Conservation (phyloP, 2,113 vertebrate genomes). For the Myiagra hebetior region DNA sequence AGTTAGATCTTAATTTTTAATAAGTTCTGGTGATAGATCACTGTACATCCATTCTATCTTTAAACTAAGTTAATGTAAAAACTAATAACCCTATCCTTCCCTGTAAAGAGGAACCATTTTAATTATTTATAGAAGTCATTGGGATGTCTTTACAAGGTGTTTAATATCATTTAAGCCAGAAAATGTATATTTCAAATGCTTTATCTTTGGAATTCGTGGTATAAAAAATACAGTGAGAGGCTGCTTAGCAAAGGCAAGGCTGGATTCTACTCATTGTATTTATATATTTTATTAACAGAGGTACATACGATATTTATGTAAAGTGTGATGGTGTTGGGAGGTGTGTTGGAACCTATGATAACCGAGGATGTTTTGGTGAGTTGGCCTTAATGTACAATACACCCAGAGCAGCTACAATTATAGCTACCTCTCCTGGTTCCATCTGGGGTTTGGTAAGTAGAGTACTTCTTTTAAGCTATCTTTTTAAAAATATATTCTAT, state of each 20-base stretch:
- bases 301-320: conserved; percentile 90
- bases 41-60: not conserved
- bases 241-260: not conserved
- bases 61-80: not conserved
- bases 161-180: not conserved
- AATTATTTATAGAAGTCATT: not conserved
- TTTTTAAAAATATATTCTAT: not conserved
- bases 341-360: conserved; percentile 91
- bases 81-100: not conserved
- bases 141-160: not conserved
- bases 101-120: not conserved
- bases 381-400: conserved; percentile 99
- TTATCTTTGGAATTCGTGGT: not conserved
- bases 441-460: conserved; percentile 97
- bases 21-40: not conserved
- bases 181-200: not conserved
- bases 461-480: not conserved
- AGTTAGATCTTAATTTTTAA: not conserved
- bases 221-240: not conserved
- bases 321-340: conserved; percentile 84
- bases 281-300: conserved; percentile 75
- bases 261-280: not conserved
- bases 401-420: conserved; percentile 94
- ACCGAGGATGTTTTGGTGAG: conserved; percentile 95
- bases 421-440: conserved; percentile 91